Evolutionary conservation across 2,888 invertebrate genomes (phyloP).

Genomic region (Coelinius sp.): DNA sequence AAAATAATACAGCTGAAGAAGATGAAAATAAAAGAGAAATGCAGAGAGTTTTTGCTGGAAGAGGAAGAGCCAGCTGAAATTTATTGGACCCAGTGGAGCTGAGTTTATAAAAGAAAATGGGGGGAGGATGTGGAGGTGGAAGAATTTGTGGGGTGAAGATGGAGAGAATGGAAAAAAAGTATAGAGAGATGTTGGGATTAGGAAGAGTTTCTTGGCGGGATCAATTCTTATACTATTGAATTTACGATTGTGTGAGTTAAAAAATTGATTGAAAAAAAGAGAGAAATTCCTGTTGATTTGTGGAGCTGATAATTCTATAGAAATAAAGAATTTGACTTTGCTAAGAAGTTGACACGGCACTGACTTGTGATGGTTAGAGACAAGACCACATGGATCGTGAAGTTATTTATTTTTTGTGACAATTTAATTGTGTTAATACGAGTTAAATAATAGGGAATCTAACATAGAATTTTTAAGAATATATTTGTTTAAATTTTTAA

Average conservation of each 20-base stretch:
- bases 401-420: no score
- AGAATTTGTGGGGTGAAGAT: conserved; percentile 5
- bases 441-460: no score
- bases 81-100: conserved; percentile 20
- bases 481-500: no score
- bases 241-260: conserved; percentile 3
- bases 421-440: no score
- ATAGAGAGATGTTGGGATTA: background rate
- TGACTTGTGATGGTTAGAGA: no score
- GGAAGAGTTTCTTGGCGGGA: background rate
- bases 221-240: conserved; percentile 6
- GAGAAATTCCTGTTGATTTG: background rate
- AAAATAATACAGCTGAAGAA: background rate
- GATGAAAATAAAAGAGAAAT: background rate
- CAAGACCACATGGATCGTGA: no score
- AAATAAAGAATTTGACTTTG: no score
- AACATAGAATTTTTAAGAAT: no score
- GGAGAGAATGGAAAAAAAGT: background rate
- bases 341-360: no score
- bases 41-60: conserved; percentile 4
- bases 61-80: conserved; percentile 20
- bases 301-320: no score
- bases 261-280: background rate
- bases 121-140: conserved; percentile 20
- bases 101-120: conserved; percentile 33